These are phyloP conservation scores for Gyrodactylus bullatarudis DNA, from an alignment of 1,140 invertebrate genomes.

Conservation along the genomic window DNA sequence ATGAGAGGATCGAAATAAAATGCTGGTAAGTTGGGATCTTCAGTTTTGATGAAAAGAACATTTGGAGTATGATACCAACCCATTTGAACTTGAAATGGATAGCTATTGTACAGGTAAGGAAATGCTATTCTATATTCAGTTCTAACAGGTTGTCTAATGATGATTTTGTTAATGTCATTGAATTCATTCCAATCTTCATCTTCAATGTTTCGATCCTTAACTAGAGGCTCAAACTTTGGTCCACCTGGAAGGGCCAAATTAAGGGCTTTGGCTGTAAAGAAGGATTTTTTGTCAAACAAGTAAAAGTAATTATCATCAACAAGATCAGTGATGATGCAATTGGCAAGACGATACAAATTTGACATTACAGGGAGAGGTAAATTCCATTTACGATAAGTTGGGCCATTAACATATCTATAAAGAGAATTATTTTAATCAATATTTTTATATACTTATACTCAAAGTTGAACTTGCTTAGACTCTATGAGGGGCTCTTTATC, in stretches of 20 bases:
- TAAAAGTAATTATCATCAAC: conserved; percentile 98
- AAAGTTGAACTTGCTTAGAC: too few relatives aligned
- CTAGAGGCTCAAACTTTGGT: conserved; percentile 91
- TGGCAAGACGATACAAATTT: conserved; percentile 71
- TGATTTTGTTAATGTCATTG: conserved; percentile 99
- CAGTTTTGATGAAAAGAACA: conserved; percentile 95
- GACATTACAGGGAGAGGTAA: conserved; percentile 76
- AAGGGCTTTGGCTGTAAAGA: conserved; percentile 93
- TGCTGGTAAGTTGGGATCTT: conserved; percentile 96
- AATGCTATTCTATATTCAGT: conserved; percentile 98
- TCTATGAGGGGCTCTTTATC: conserved; percentile 80
- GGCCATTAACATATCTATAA: conserved; percentile 84
- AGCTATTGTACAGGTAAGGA: conserved; percentile 91
- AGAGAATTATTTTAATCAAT: conserved; percentile 7
- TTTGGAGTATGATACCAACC: conserved; percentile 74
- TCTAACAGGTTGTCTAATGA: conserved; percentile 79
- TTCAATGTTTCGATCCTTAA: conserved; percentile 75
- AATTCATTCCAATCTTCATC: conserved; percentile 99
- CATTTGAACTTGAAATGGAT: conserved; percentile 33
- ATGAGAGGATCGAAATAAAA: conserved; percentile 99
- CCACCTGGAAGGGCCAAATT: conserved; percentile 99
- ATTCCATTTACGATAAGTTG: conserved; percentile 80
- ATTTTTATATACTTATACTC: conserved; percentile 17
- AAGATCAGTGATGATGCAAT: conserved; percentile 84
- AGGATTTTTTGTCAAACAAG: conserved; percentile 89